phyloP scores from a whole-genome alignment of 2,113 vertebrate genomes.

The Archilochus colubris region DNA sequence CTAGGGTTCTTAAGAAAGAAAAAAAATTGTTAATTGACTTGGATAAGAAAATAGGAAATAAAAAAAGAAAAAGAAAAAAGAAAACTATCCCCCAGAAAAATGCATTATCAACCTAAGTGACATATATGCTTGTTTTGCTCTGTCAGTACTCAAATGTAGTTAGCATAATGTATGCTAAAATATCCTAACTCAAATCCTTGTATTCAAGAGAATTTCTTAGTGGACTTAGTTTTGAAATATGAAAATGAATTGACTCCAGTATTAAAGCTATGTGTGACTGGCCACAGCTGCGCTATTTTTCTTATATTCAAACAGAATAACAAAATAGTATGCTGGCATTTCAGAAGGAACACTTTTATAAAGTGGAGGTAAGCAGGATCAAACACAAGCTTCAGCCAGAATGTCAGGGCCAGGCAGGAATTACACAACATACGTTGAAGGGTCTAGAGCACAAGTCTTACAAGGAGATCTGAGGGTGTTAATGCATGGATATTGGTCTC shows the following conservation, averaged over 20 bases:
- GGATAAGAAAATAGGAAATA: not conserved
- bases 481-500: rapidly evolving
- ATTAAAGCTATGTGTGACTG: not conserved
- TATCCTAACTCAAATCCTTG: not conserved
- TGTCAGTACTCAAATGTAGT: not conserved
- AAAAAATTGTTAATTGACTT: not conserved
- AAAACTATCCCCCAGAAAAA: not conserved
- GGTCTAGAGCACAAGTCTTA: not conserved
- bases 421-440: not conserved
- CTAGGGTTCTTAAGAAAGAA: not conserved
- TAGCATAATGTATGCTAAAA: not conserved
- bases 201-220: not conserved
- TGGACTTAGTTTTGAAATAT: not conserved
- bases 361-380: not conserved
- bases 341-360: not conserved
- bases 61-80: rapidly evolving
- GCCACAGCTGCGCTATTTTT: not conserved
- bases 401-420: not conserved
- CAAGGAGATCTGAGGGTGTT: rapidly evolving
- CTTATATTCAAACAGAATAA: not conserved
- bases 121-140: not conserved
- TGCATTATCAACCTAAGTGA: not conserved
- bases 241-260: not conserved
- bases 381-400: not conserved
- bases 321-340: not conserved